These are phyloP conservation scores for Xestia ashworthii DNA, from an alignment of 2,888 invertebrate genomes.

Conservation along the genomic window DNA sequence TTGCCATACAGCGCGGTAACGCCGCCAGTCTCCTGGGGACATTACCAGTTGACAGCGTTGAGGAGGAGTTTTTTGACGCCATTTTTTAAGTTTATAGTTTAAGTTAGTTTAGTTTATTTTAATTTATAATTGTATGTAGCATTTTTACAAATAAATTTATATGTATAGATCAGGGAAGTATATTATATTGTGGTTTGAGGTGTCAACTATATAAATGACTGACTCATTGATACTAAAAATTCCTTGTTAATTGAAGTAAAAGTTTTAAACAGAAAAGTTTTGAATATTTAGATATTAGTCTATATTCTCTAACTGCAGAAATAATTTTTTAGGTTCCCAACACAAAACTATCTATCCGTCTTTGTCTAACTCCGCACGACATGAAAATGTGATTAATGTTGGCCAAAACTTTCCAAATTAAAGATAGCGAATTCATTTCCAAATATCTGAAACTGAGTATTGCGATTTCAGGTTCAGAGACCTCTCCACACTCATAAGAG, in stretches of 20 bases:
- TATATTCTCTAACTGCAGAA: background rate
- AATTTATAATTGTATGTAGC: no score
- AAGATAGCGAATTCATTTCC: background rate
- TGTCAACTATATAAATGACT: background rate
- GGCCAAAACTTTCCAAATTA: background rate
- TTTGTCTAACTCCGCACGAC: background rate
- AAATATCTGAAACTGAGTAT: conserved; percentile 7
- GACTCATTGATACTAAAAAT: background rate
- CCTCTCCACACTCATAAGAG: conserved; percentile 26
- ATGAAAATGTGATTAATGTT: background rate
- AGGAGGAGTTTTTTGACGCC: no score
- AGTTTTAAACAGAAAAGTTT: background rate
- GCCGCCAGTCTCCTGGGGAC: no score
- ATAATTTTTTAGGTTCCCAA: background rate
- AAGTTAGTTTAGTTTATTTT: no score
- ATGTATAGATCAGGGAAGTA: no score
- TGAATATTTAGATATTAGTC: background rate
- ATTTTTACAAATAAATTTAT: no score
- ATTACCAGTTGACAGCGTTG: no score
- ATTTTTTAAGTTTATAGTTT: no score
- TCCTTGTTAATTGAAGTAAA: background rate
- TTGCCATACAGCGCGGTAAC: no score
- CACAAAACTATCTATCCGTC: background rate
- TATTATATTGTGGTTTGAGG: background rate
- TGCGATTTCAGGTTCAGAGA: conserved; percentile 46